phyloP scores from a whole-genome alignment of 2,113 vertebrate genomes.

The Vicugna pacos region DNA sequence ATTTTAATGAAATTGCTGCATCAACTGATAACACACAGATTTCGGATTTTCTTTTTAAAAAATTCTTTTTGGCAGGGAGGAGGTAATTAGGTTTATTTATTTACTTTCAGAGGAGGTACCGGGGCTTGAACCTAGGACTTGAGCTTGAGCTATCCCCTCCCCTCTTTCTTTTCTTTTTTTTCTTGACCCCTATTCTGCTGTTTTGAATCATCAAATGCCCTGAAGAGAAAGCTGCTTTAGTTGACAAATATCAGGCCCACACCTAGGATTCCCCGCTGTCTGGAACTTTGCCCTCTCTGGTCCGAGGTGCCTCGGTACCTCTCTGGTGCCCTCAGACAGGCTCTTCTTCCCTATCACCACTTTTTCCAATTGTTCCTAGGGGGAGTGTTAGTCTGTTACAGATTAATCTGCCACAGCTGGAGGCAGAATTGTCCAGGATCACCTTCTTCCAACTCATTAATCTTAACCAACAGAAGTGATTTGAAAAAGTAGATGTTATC shows the following conservation, averaged over 20 bases:
- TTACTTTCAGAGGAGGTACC: too few relatives aligned
- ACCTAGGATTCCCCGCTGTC: neutral
- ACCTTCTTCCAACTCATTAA: neutral
- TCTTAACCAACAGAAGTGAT: constrained; percentile 34
- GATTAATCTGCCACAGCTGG: constrained; percentile 36
- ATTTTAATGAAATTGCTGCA: neutral
- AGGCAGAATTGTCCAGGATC: constrained; percentile 4
- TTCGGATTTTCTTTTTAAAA: neutral
- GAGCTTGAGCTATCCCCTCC: too few relatives aligned
- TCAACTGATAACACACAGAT: neutral
- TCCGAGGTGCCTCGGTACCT: neutral
- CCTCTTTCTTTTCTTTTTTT: neutral
- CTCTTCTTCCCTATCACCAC: neutral
- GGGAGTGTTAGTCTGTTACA: constrained; percentile 7
- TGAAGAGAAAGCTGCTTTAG: neutral
- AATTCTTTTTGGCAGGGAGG: too few relatives aligned
- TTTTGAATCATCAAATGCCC: neutral
- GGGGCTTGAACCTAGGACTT: too few relatives aligned
- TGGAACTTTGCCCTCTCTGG: neutral
- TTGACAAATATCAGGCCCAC: neutral
- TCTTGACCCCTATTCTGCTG: neutral
- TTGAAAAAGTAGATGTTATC: constrained; percentile 57
- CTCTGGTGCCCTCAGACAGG: neutral
- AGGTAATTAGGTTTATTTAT: too few relatives aligned
- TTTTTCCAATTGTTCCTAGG: neutral